These are phyloP conservation scores for Cancer borealis DNA, from an alignment of 2,888 invertebrate genomes.

Conservation along the genomic window DNA sequence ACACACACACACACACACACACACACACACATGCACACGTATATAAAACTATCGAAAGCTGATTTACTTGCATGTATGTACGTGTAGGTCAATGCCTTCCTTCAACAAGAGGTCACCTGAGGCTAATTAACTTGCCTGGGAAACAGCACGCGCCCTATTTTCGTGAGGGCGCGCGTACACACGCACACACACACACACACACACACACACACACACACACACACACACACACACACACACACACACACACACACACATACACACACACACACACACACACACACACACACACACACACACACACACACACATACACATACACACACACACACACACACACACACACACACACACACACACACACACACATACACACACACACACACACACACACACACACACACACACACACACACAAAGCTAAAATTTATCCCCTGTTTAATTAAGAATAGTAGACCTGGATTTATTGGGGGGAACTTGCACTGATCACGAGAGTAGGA, in stretches of 20 bases:
- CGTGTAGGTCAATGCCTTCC: neutral
- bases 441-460: neutral
- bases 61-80: neutral
- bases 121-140: slow-evolving; percentile 8
- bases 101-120: slow-evolving; percentile 6
- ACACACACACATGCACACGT: slow-evolving; percentile 12
- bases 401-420: neutral
- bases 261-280: neutral
- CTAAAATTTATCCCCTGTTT: neutral
- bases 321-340: no score
- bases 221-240: neutral
- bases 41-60: neutral
- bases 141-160: neutral
- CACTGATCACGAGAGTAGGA: neutral
- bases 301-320: neutral
- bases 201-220: slow-evolving; percentile 1
- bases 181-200: slow-evolving; percentile 12
- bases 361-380: slow-evolving; percentile 9
- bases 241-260: slow-evolving; percentile 5
- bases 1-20: slow-evolving; percentile 45
- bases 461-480: neutral
- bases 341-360: slow-evolving; percentile 30
- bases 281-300: slow-evolving; percentile 18
- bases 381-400: slow-evolving; percentile 31
- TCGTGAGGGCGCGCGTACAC: neutral